Percentiles rank a stretch among this genome's conserved stretches.
Conservation (phyloP, 2,113 vertebrate genomes). For the Phocoena phocoena region DNA sequence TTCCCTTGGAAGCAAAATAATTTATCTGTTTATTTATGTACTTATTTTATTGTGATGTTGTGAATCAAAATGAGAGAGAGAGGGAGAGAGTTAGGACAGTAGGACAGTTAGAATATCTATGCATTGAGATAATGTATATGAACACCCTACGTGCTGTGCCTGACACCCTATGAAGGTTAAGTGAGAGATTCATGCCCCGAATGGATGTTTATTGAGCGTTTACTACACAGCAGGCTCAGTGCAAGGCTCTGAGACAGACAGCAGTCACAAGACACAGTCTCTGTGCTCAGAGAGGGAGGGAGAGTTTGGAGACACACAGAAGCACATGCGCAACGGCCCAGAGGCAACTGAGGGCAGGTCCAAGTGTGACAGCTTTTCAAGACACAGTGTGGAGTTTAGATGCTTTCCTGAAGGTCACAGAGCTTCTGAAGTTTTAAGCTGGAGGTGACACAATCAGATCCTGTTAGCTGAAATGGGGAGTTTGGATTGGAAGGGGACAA, state of each 20-base stretch:
- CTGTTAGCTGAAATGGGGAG: neutral
- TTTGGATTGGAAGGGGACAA: neutral
- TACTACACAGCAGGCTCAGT: neutral
- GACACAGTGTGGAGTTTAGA: too few relatives aligned
- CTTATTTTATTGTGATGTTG: neutral
- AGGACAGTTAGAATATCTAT: neutral
- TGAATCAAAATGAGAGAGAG: neutral
- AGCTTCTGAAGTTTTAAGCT: neutral
- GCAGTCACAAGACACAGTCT: neutral
- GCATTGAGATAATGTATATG: neutral
- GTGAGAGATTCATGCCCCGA: too few relatives aligned
- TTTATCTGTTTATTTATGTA: neutral
- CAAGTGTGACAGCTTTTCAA: neutral
- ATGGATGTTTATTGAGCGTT: too few relatives aligned
- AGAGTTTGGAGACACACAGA: neutral
- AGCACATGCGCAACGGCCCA: rapidly evolving
- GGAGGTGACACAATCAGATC: neutral
- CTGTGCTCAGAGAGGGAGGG: neutral
- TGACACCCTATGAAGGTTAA: neutral
- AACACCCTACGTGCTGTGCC: rapidly evolving
- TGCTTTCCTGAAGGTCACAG: neutral
- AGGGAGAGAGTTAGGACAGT: neutral
- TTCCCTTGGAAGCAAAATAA: neutral
- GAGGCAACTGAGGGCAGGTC: too few relatives aligned
- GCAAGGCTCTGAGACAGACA: neutral